These are phyloP conservation scores for Micropoecilia bifurca DNA, from an alignment of 2,797 vertebrate genomes.

Conservation along the genomic window DNA sequence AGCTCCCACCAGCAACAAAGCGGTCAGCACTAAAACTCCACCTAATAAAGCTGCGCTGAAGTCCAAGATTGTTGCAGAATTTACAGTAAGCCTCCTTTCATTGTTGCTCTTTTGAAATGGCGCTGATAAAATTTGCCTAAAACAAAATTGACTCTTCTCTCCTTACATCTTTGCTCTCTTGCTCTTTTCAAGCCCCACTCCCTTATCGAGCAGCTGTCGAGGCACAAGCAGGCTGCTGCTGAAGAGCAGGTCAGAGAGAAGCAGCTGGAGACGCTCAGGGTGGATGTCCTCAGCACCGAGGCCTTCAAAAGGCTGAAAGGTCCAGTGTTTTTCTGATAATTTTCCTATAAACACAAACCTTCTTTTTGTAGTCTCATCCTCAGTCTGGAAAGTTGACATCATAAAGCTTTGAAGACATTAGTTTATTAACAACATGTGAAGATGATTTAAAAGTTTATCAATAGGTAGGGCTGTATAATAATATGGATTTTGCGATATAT, in stretches of 20 bases:
- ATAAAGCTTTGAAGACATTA: neutral
- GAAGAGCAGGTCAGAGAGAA: conserved; percentile 94
- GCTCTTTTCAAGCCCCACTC: conserved; percentile 83
- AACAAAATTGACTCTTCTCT: neutral
- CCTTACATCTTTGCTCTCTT: conserved; percentile 10
- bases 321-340: conserved; percentile 52
- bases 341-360: conserved; percentile 15
- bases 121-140: neutral
- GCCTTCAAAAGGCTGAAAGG: conserved; percentile 97
- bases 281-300: conserved; percentile 95
- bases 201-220: conserved; percentile 88
- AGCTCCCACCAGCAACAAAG: conserved; percentile 68
- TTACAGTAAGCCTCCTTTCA: conserved; percentile 85
- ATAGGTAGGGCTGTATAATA: too few relatives aligned
- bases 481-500: too few relatives aligned
- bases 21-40: neutral
- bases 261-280: conserved; percentile 90
- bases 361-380: neutral
- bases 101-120: neutral
- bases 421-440: neutral
- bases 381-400: neutral
- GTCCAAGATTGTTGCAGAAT: conserved; percentile 98
- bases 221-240: conserved; percentile 85
- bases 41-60: conserved; percentile 93
- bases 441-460: neutral